Base-by-base conservation (phyloP, 2,113 vertebrate species). In the Callipepla californica region DNA sequence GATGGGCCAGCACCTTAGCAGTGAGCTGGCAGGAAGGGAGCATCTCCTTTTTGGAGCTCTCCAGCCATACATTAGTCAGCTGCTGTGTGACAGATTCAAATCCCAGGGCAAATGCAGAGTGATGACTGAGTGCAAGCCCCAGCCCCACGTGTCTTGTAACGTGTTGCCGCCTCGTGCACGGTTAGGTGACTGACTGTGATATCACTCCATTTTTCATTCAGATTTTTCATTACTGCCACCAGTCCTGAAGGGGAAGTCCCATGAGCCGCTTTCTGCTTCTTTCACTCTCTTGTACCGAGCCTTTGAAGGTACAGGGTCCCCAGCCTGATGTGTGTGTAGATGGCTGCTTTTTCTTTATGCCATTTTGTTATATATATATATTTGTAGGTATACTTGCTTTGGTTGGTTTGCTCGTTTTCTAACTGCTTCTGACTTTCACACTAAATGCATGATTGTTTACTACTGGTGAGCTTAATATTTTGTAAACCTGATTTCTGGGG, bases 301-400 rank as follows among this genome's bases (percentile, higher is more conserved):
- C 84, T 96, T 95, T 96, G 91, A 97, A 97, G 97, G 97, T 97
- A 97, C 96, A 97, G 96, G 97, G 93, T 89, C 67, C 95, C 80
- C 87, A 88, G 81, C 91, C 96, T 96, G 95, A 88, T 26, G 59
- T 96, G 85, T 96, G 89, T 94, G 87, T 94, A 96, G 80, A 78
- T 94, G 86, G 87, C 92, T 97, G 93, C 94, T 96, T 97, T 94
- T 95, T 89, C 93, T 97, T 93, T 95, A 82, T 92, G 93, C 92
- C 66, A 45, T 95, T 94, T 83, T 23, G 73, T 7, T 70, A 48
- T 74, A 32, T 36, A 59, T 51, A 28, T 91, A 66, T 92, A 69
- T 96, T 82, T 93, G 61, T 83, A 96, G 85, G 66, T 96, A 78
- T 89, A 94, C 88, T 93, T 90, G 91, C 96, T 97, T 96, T 95